A percentile compares a stretch with the other conserved stretches of the same genome.
Conservation (phyloP, 2,888 invertebrate species). For the Flabesymbios commensalis region DNA sequence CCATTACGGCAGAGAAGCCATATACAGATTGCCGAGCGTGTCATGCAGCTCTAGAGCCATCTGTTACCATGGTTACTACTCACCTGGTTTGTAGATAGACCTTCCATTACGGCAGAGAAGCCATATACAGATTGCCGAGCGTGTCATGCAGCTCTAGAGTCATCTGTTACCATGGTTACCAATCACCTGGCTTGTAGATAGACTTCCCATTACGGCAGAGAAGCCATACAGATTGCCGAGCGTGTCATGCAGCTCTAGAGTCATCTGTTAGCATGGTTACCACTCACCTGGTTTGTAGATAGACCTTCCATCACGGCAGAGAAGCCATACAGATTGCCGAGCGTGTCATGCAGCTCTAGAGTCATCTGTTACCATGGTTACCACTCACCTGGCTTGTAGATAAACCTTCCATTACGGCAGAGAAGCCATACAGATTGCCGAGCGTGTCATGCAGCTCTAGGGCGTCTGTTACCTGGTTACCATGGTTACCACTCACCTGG, state of each 20-base stretch:
- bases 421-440: constrained; percentile 89
- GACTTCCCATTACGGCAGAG: constrained; percentile 85
- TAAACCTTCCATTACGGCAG: constrained; percentile 86
- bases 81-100: constrained; percentile 85
- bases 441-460: constrained; percentile 87
- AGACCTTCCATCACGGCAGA: constrained; percentile 88
- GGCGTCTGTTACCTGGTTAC: no score
- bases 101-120: constrained; percentile 89
- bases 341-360: constrained; percentile 84
- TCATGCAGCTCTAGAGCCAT: constrained; percentile 89
- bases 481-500: no score
- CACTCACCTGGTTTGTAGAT: constrained; percentile 79
- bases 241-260: constrained; percentile 87
- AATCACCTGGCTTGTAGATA: constrained; percentile 82
- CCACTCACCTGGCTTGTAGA: constrained; percentile 79
- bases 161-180: constrained; percentile 85
- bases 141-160: constrained; percentile 90
- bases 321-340: constrained; percentile 90
- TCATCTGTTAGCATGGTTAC: constrained; percentile 77
- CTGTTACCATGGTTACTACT: constrained; percentile 81
- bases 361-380: constrained; percentile 93
- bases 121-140: constrained; percentile 88
- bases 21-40: constrained; percentile 87
- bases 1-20: constrained; percentile 89
- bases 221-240: constrained; percentile 91